Evolutionary conservation across 2,888 invertebrate species (phyloP), one percentile per base, ranked within the genome.

Genomic region (Lithophane semibrunnea): DNA sequence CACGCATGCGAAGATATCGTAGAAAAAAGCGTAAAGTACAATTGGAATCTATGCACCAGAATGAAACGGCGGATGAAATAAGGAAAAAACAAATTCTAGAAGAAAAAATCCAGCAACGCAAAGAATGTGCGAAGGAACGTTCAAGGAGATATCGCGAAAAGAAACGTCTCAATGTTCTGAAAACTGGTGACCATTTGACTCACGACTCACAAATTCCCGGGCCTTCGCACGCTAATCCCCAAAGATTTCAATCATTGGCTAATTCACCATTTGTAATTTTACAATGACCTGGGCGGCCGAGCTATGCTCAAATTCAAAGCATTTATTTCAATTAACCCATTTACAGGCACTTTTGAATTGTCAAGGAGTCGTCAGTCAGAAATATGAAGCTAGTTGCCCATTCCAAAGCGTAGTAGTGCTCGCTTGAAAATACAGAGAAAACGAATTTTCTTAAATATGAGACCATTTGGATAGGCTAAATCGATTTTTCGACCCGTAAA

Each of bases 1-100:
- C 67, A 5, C 56, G 67, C 4, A 67, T 67, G 67, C 67, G 67
- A 0, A 56, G 56, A 58, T 67, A 67, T 29, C 67, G 67, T 16
- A 56, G 16, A 2, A 29, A 8, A 16, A 67, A 67, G 21, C 56
- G 29, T 13, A 52, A 52, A 49, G 24, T 29, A 13, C 21, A 54
- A 29, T 2, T 56, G 67, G 13, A 66, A 8, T 18, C 24, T 5
- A 18, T 18, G 3, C 1, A 7, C 18, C 44, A 24, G 18, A 47
- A 47, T 24, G 47, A 66, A 1, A 47, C 24, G 1, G 10, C 7
- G 12, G 18, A 56, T 5, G 21, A 29, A 16, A 21, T 67, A 10
- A 29, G 5, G 21, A 21, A 29, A 9, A 49, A 56, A 8, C 21
- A 16, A 21, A 37, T 54, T 29, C 29, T 29, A 58, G 67, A 67